Percentiles rank a stretch among this genome's conserved stretches.
phyloP scores from a whole-genome alignment of 2,888 invertebrate genomes.

The Rutpela maculata region DNA sequence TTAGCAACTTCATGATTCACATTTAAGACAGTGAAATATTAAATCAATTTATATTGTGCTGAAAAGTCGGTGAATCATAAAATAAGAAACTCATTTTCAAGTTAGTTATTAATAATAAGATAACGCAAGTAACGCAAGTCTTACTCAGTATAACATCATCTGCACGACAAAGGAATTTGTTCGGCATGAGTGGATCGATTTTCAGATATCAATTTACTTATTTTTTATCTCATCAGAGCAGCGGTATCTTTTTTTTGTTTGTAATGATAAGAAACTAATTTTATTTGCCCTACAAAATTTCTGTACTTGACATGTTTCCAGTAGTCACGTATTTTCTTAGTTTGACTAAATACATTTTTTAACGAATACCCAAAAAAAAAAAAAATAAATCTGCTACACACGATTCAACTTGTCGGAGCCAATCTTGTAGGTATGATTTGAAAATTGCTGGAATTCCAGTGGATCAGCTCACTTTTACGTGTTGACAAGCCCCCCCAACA shows the following conservation, averaged over 20 bases:
- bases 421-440: too few species aligned
- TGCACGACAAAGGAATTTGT: neutral
- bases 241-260: neutral
- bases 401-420: too few species aligned
- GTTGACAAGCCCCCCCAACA: too few species aligned
- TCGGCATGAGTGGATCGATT: neutral
- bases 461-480: too few species aligned
- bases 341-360: too few species aligned
- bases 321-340: neutral
- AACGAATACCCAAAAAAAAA: too few species aligned
- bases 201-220: neutral
- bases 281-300: neutral
- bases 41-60: neutral
- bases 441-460: too few species aligned
- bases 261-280: neutral
- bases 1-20: neutral
- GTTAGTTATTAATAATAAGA: neutral
- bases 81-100: neutral
- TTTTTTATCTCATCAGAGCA: neutral
- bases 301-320: neutral
- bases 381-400: too few species aligned
- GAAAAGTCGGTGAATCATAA: neutral
- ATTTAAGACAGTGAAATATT: neutral
- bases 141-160: slow-evolving; percentile 2
- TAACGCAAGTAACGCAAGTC: neutral